These are phyloP conservation scores for Sceloporus tristichus DNA, from an alignment of 2,113 vertebrate genomes.

Conservation along the genomic window DNA sequence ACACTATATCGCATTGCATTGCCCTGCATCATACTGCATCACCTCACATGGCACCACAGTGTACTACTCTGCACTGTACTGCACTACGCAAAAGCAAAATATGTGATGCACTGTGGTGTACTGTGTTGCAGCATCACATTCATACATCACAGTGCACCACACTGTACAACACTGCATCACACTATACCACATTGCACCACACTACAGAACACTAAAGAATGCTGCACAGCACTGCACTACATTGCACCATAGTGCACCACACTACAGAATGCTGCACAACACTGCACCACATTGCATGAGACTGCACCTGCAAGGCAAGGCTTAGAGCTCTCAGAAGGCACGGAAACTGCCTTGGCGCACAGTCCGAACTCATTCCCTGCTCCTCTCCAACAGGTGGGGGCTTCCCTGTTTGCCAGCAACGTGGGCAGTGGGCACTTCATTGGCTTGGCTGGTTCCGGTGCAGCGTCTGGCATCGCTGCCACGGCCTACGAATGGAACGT, in stretches of 20 bases:
- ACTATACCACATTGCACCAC: background rate
- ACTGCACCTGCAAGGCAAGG: background rate
- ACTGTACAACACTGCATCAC: background rate
- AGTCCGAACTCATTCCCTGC: accelerated
- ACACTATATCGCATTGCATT: no score
- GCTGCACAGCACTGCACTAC: no score
- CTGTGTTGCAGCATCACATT: no score
- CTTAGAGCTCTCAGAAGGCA: background rate
- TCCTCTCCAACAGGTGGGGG: conserved; percentile 84
- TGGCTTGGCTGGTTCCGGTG: conserved; percentile 93
- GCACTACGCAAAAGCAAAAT: no score
- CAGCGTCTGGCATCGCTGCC: conserved; percentile 88
- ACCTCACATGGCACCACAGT: no score
- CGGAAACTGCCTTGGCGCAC: background rate
- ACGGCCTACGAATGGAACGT: conserved; percentile 94
- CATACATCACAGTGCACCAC: no score
- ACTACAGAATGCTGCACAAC: background rate
- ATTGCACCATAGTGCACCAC: no score
- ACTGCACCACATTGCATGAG: background rate
- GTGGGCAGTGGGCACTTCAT: conserved; percentile 97
- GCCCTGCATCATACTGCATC: no score
- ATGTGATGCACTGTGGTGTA: no score
- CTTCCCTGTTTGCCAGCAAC: conserved; percentile 96
- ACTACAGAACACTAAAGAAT: no score
- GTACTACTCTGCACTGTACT: no score